These are phyloP conservation scores for Cranoglanis bouderius DNA, from an alignment of 2,113 vertebrate genomes.

Conservation along the genomic window DNA sequence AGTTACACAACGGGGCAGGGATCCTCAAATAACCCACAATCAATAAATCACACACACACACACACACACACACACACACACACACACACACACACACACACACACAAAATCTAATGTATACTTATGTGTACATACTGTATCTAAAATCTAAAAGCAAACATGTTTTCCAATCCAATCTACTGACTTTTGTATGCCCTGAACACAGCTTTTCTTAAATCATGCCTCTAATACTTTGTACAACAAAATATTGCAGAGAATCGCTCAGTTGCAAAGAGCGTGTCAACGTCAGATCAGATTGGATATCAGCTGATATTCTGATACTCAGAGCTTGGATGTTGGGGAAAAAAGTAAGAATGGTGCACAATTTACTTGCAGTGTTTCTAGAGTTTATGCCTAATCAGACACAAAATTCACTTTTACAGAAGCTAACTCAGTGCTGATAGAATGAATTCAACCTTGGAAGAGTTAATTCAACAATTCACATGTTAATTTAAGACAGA, in stretches of 20 bases:
- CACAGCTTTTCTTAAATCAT: neutral
- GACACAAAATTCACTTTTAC: neutral
- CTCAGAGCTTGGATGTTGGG: neutral
- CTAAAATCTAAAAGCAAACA: neutral
- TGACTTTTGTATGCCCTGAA: neutral
- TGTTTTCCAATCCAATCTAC: neutral
- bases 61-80: neutral
- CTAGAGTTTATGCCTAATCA: neutral
- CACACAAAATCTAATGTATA: neutral
- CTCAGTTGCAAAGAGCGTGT: neutral
- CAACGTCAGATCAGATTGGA: neutral
- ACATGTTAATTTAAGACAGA: neutral
- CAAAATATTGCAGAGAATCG: neutral
- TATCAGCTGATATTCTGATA: neutral
- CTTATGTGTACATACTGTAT: neutral
- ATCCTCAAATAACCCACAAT: slow-evolving; percentile 15
- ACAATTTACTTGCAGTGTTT: neutral
- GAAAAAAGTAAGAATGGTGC: neutral
- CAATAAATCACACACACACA: slow-evolving; percentile 10
- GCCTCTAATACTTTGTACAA: neutral
- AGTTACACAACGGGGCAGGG: neutral
- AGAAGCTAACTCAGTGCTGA: neutral
- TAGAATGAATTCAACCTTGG: neutral
- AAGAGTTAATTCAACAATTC: neutral
- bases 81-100: slow-evolving; percentile 1